Evolutionary conservation across 2,113 vertebrate genomes (phyloP).

Genomic region (Erpornis zantholeuca): DNA sequence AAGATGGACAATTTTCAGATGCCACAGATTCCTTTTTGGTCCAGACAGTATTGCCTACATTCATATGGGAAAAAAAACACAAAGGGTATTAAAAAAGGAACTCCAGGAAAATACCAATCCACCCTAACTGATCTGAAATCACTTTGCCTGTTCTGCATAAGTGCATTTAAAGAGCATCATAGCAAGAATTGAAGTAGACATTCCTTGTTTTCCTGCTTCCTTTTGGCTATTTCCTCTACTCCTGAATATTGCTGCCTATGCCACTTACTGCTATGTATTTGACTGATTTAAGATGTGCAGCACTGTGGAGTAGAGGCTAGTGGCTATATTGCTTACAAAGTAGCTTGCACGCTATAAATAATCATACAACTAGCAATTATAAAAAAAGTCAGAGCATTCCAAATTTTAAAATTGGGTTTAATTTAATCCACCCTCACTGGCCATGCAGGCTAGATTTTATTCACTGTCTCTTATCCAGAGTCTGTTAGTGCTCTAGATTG

Average conservation of each 20-base stretch:
- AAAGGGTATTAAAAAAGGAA: not conserved
- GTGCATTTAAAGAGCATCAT: not conserved
- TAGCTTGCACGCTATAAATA: not conserved
- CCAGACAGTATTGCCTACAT: not conserved
- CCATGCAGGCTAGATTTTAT: not conserved
- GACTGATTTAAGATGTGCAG: not conserved
- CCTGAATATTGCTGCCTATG: not conserved
- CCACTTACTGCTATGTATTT: not conserved
- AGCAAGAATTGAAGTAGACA: not conserved
- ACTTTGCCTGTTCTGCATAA: not conserved
- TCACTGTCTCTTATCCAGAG: not conserved
- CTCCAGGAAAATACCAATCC: not conserved
- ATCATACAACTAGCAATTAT: not conserved
- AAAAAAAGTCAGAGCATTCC: not conserved
- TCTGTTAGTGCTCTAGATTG: not conserved
- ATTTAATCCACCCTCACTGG: not conserved
- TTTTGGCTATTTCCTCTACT: not conserved
- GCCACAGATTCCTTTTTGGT: not conserved
- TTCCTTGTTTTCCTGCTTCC: not conserved
- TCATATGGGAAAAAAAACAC: not conserved
- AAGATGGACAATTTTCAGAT: not conserved
- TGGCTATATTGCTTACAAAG: not conserved
- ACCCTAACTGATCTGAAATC: not conserved
- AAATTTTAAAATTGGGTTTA: not conserved
- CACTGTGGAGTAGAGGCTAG: not conserved